Evolutionary conservation across 1,140 invertebrate genomes (phyloP), one percentile per base, ranked within the genome.

Genomic region (Drosophila mojavensis): DNA sequence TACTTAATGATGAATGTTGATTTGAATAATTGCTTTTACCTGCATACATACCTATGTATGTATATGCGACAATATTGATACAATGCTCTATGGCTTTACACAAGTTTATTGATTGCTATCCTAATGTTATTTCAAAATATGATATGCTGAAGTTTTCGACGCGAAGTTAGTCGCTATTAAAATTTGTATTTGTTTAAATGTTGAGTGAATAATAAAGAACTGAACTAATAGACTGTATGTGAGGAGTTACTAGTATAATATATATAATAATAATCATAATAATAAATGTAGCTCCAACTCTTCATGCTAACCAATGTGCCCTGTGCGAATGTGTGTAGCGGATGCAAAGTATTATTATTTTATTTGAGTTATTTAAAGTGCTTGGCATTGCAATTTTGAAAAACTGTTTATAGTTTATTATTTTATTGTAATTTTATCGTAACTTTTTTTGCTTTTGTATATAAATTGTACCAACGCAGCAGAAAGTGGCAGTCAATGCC

Each of bases 361-460:
- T 61, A 60, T 67, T 67, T 51, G 66, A 48, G 50, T 64, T n/a
- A 82, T 79, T 83, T 79, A 54, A 85, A 70, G 76, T 81, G 81
- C 78, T 78, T 84, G 68, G 67, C 48, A 36, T 28, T 51, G 73
- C 81, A 70, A 11, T 56, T 83, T 65, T 47, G 20, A 24, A 58
- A 53, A 65, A 30, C 70, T 56, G 72, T 61, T 62, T 68, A 63
- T 67, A 70, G 69, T 84, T 85, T 78, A 84, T 84, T 81, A 84
- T 79, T 86, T 83, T 86, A 89, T 83, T 89, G 83, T 86, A 89
- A 86, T 78, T 79, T 91, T 84, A 91, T 91, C 82, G 85, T 63
- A 59, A 78, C 45, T 90, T 91, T 91, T 91, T 91, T 91, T 82
- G 90, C 90, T 91, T 90, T 91, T 91, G 85, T 91, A 91, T 91